Evolutionary conservation across 2,797 vertebrate genomes (phyloP).

Genomic region (Melanotaenia nigrans): DNA sequence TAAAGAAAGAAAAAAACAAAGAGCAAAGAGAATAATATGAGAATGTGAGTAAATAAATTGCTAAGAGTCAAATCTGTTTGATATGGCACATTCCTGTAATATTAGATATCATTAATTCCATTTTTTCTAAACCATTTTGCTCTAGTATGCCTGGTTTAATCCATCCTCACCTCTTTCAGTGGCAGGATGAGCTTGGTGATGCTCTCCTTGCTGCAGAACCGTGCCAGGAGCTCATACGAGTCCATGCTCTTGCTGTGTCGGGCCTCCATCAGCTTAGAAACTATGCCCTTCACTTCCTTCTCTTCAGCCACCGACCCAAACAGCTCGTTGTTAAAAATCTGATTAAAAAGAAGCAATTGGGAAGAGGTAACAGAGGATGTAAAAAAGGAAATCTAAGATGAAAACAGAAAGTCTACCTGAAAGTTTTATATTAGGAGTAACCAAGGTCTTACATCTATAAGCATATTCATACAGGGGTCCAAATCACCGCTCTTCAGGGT

Average conservation of each 20-base stretch:
- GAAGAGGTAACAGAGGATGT: background rate
- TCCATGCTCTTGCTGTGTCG: constrained; percentile 96
- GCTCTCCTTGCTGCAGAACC: constrained; percentile 89
- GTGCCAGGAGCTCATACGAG: constrained; percentile 93
- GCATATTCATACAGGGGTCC: constrained; percentile 91
- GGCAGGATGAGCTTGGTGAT: constrained; percentile 91
- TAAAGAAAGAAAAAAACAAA: background rate
- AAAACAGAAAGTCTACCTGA: background rate
- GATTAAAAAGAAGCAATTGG: background rate
- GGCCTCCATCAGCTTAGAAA: constrained; percentile 97
- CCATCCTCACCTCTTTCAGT: constrained; percentile 90
- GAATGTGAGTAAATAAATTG: background rate
- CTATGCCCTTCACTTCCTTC: constrained; percentile 95
- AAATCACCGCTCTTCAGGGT: constrained; percentile 90
- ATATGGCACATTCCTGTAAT: no score
- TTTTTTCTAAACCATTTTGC: background rate
- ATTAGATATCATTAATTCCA: no score
- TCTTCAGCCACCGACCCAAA: constrained; percentile 94
- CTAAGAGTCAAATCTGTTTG: no score
- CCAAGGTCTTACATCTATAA: constrained; percentile 85
- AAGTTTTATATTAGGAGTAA: background rate
- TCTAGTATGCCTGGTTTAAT: background rate
- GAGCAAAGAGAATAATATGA: no score
- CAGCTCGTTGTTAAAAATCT: constrained; percentile 96
- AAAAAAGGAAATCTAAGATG: background rate